Evolutionary conservation across 2,797 vertebrate genomes (phyloP).

Genomic region (Pteronotus mesoamericanus): DNA sequence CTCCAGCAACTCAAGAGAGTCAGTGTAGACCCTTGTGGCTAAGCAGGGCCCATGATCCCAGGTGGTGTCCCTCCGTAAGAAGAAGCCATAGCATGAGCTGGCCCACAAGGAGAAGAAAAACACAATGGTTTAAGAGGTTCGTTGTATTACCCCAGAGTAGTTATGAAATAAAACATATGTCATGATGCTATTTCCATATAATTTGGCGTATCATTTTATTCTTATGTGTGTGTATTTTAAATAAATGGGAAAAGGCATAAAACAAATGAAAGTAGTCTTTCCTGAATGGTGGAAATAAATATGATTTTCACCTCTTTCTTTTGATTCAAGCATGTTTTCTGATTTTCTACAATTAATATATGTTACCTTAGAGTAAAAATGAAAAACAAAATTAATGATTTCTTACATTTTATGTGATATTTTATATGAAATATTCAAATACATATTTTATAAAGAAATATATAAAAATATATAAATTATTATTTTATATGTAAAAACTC

Average conservation of each 20-base stretch:
- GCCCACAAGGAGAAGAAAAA: not conserved
- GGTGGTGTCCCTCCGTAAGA: not conserved
- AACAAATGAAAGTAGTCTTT: not conserved
- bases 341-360: not conserved
- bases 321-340: not conserved
- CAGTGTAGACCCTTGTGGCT: not conserved
- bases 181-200: not conserved
- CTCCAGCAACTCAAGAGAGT: not conserved
- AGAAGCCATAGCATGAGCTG: not conserved
- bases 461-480: not conserved
- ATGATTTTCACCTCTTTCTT: not conserved
- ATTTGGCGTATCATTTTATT: not conserved
- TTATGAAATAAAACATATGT: not conserved
- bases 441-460: not conserved
- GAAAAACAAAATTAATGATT: not conserved
- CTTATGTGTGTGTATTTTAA: not conserved
- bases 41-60: not conserved
- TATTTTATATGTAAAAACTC: not conserved
- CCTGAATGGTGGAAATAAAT: not conserved
- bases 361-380: not conserved
- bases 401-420: constrained; percentile 23
- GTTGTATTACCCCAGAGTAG: not conserved
- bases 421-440: constrained; percentile 1
- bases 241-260: not conserved
- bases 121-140: not conserved